A percentile compares a stretch with the other conserved stretches of the same genome.
phyloP scores from a whole-genome alignment of 2,888 invertebrate genomes.

The Zaprionus bogoriensis region DNA sequence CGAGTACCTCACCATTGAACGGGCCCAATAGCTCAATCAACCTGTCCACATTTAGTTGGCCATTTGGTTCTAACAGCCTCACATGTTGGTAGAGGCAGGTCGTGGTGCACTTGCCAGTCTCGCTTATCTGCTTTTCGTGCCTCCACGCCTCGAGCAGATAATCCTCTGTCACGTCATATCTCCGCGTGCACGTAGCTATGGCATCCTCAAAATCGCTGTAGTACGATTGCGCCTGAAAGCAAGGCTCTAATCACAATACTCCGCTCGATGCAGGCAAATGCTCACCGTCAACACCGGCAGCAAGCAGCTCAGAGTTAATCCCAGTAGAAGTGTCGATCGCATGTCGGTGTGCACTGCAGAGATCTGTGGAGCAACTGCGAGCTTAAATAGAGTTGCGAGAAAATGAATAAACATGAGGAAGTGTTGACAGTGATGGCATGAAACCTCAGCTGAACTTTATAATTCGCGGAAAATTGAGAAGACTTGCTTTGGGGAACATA shows the following conservation, averaged over 20 bases:
- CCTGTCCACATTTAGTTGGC: neutral
- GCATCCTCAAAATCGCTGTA: too few relatives aligned
- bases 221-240: too few relatives aligned
- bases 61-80: neutral
- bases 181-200: too few relatives aligned
- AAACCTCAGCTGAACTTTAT: neutral
- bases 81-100: neutral
- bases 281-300: slow-evolving; percentile 3
- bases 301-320: slow-evolving; percentile 1
- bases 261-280: neutral
- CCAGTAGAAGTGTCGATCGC: neutral
- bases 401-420: neutral
- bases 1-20: too few relatives aligned
- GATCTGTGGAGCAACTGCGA: neutral
- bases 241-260: too few relatives aligned
- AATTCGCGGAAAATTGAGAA: neutral
- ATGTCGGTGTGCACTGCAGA: slow-evolving; percentile 5
- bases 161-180: neutral
- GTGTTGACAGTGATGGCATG: too few relatives aligned
- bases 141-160: neutral
- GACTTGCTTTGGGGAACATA: neutral
- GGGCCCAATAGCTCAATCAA: too few relatives aligned
- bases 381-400: neutral
- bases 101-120: neutral
- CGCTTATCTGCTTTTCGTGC: neutral